Evolutionary conservation across 2,797 vertebrate species (phyloP).

Genomic region (Danionella dracula): DNA sequence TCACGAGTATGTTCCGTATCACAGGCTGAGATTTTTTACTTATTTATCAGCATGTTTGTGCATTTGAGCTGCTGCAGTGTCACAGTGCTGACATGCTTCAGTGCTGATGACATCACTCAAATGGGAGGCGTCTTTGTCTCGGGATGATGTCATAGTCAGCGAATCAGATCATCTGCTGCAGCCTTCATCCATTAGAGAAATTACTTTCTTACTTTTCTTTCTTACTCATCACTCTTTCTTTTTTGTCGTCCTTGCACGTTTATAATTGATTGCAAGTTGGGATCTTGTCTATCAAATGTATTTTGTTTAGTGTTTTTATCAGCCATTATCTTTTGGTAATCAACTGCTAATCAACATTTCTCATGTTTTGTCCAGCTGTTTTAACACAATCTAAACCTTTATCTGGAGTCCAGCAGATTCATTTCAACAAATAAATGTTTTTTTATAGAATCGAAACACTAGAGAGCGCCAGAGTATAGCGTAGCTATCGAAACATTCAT

Average conservation of each 20-base stretch:
- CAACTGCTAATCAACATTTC: not conserved
- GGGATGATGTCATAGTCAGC: conserved; percentile 68
- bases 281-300: too few species aligned
- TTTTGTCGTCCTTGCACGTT: not conserved
- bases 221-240: not conserved
- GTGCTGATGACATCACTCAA: conserved; percentile 65
- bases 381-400: not conserved
- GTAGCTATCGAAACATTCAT: too few species aligned
- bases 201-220: not conserved
- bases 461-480: too few species aligned
- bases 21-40: too few species aligned
- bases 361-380: not conserved
- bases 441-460: too few species aligned
- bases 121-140: conserved; percentile 38
- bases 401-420: too few species aligned
- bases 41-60: not conserved
- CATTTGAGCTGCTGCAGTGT: conserved; percentile 57
- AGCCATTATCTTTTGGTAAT: not conserved
- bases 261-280: too few species aligned
- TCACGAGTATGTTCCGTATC: conserved; percentile 2
- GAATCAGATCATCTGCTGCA: conserved; percentile 53
- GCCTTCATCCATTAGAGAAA: conserved; percentile 30
- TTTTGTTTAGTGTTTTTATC: too few species aligned
- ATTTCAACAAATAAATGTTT: too few species aligned
- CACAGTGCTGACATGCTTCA: conserved; percentile 69